Base-by-base conservation (phyloP, 2,888 invertebrate species). In the Eucera pruinosa region DNA sequence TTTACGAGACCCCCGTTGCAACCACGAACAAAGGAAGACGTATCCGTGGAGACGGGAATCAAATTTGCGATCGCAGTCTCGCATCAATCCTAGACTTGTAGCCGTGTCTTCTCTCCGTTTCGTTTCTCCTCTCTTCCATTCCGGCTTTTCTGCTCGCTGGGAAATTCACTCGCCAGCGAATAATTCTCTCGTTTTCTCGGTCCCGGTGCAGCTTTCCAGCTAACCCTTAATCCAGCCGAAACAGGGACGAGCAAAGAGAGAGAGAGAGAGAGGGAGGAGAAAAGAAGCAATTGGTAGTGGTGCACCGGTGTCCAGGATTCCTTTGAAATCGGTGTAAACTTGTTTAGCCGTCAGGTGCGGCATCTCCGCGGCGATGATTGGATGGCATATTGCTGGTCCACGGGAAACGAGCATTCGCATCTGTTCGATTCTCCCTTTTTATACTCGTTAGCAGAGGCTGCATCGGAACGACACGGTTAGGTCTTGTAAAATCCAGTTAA, bases 401-500 rank as follows among this genome's bases (percentile, higher is more conserved):
- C 50, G 55, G 61, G 60, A 75, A 47, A 65, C 77, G 65, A 54
- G 55, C 48, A 69, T 55, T 73, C 67, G 58, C 47, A 57, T 79
- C 58, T 54, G 62, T 41, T 65, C 55, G 9, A n/a, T 47, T 30
- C 15, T 7, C 36, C 27, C 20, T 33, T 36, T 66, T 33, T 30
- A 23, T 54, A 27, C 52, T 71, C 45, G 61, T 54, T 45, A 41
- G 20, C 41, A 30, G n/a, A 70, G 27, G 20, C 25, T 48, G 62
- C 54, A 60, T 36, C 48, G 78, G 47, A 54, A 69, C 41, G 52
- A 69, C 64, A 67, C 61, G 67, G 67, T 68, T 61, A 48, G 27
- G 71, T 64, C 71, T 73, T 79, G 69, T 74, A 82, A 83, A 86
- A 80, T 69, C 79, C 83, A 78, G 86, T 89, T 89, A 86, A 87